Conservation (phyloP, 2,113 vertebrate genomes). For the Archilochus colubris region DNA sequence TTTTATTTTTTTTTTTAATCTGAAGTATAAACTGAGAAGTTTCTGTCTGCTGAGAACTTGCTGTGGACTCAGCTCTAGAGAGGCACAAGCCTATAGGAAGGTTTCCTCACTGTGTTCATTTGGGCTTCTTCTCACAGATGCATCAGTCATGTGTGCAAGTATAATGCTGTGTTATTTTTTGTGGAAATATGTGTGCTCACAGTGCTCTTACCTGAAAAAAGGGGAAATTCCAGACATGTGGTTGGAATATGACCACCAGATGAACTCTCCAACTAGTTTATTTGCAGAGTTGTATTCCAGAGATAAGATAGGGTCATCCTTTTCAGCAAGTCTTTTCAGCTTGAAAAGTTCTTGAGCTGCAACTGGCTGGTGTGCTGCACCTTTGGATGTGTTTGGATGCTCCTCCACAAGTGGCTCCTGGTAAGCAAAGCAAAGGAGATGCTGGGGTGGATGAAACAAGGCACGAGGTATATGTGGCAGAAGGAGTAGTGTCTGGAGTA, state of each 20-base stretch:
- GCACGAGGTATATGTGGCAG: background rate
- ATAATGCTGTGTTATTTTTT: accelerated
- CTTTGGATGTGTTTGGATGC: background rate
- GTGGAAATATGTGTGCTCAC: background rate
- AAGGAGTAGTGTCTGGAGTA: background rate
- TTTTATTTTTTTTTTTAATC: background rate
- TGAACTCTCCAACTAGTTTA: background rate
- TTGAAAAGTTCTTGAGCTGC: background rate
- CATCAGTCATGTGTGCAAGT: background rate
- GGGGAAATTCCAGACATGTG: background rate
- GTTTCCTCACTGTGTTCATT: background rate
- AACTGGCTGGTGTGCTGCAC: background rate
- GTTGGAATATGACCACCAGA: background rate
- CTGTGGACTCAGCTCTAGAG: background rate
- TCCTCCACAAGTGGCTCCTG: background rate
- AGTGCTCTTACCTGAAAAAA: background rate
- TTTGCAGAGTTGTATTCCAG: background rate
- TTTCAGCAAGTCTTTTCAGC: background rate
- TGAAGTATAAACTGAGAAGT: background rate
- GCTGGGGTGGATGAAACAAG: background rate
- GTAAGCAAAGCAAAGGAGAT: background rate
- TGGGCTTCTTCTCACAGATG: background rate
- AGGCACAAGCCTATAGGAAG: background rate
- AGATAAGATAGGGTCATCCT: background rate
- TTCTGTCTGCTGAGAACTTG: background rate